Conservation (phyloP, 2,113 vertebrate genomes). For the Acanthisitta chloris region DNA sequence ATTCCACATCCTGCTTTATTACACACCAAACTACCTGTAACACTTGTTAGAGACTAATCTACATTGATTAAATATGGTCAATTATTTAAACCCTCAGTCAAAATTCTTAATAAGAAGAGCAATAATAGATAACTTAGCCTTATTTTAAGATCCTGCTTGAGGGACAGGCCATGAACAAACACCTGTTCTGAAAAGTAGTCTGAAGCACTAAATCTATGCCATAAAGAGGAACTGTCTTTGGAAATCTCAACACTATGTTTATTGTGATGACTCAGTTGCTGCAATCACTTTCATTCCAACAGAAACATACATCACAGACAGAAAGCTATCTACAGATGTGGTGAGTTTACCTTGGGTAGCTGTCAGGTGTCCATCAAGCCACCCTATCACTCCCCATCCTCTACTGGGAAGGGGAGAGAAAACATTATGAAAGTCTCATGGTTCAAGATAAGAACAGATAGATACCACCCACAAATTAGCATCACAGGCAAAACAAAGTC, state of each 20-base stretch:
- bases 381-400: background rate
- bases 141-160: too few species aligned
- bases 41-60: background rate
- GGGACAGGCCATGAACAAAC: background rate
- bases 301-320: background rate
- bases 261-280: background rate
- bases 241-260: background rate
- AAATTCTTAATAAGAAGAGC: background rate
- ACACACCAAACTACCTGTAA: background rate
- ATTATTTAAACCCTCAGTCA: background rate
- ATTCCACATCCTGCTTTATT: background rate
- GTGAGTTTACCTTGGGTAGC: background rate
- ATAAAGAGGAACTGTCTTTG: background rate
- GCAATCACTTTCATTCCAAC: background rate
- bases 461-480: background rate
- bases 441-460: background rate
- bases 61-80: background rate
- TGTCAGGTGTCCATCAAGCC: background rate
- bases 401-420: background rate
- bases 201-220: background rate
- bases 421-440: background rate
- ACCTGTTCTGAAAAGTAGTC: background rate
- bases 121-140: background rate
- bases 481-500: background rate
- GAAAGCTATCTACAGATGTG: too few species aligned